Evolutionary conservation across 2,888 invertebrate genomes (phyloP).

Genomic region (Ypsolopha scabrella): DNA sequence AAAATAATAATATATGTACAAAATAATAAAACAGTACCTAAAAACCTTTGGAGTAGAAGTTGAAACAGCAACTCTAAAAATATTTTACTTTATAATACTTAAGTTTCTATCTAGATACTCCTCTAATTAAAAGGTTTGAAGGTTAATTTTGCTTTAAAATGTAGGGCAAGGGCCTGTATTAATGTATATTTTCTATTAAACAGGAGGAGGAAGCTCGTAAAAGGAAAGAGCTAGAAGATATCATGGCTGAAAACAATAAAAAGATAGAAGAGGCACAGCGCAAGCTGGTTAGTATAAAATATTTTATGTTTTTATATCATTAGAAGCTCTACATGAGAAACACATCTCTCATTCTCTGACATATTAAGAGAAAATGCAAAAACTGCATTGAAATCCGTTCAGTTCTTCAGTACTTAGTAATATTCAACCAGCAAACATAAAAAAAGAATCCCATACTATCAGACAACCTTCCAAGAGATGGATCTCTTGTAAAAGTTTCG

Average conservation of each 20-base stretch:
- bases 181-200: conserved; percentile 70
- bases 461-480: no score
- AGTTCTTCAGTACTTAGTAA: no score
- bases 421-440: no score
- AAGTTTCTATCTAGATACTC: no score
- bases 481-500: no score
- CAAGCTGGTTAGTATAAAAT: conserved; percentile 83
- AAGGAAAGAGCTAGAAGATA: conserved; percentile 94
- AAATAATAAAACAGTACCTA: not conserved
- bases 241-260: conserved; percentile 97
- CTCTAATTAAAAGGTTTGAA: not conserved
- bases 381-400: no score
- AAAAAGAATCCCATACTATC: no score
- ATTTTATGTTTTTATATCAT: not conserved
- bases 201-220: conserved; percentile 98
- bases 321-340: not conserved
- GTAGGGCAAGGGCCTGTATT: conserved; percentile 21
- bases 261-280: conserved; percentile 98
- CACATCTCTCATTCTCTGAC: not conserved
- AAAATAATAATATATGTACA: conserved; percentile 4
- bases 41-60: not conserved
- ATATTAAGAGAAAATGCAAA: not conserved
- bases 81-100: not conserved
- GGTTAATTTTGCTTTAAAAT: not conserved
- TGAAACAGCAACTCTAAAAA: not conserved